Evolutionary conservation across 2,113 vertebrate species (phyloP).

Genomic region (Natator depressus): DNA sequence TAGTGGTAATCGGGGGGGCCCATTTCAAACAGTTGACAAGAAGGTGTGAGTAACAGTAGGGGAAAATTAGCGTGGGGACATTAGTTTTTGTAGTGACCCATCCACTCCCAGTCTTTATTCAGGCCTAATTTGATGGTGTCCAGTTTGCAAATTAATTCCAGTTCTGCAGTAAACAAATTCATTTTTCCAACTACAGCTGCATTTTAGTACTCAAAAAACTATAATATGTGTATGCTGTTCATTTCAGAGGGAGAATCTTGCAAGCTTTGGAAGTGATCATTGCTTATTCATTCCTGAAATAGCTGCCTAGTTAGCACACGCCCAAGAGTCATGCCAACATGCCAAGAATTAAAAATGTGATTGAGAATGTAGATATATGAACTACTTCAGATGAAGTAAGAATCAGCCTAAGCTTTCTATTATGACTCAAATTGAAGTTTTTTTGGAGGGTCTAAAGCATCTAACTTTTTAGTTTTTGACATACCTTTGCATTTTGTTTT

Average conservation of each 20-base stretch:
- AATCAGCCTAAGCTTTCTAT: neutral
- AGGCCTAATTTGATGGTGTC: too few species aligned
- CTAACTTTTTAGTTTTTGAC: neutral
- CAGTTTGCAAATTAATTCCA: too few species aligned
- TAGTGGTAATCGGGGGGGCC: too few species aligned
- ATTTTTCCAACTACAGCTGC: neutral
- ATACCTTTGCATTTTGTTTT: neutral
- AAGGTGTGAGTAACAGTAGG: too few species aligned
- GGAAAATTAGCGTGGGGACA: too few species aligned
- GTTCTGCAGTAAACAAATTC: neutral
- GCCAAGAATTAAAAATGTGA: neutral
- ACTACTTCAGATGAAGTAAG: neutral
- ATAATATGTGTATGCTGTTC: slow-evolving; percentile 22
- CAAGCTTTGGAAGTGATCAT: neutral
- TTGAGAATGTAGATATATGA: neutral
- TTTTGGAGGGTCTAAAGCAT: neutral
- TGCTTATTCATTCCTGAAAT: slow-evolving; percentile 16
- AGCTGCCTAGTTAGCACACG: neutral
- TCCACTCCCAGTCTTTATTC: too few species aligned
- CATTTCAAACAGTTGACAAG: too few species aligned
- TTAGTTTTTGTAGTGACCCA: too few species aligned
- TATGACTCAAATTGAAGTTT: neutral
- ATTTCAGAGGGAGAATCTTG: neutral
- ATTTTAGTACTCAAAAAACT: neutral
- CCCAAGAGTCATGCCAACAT: neutral